Conservation (phyloP, 2,113 vertebrate species). For the Baryphthengus martii region DNA sequence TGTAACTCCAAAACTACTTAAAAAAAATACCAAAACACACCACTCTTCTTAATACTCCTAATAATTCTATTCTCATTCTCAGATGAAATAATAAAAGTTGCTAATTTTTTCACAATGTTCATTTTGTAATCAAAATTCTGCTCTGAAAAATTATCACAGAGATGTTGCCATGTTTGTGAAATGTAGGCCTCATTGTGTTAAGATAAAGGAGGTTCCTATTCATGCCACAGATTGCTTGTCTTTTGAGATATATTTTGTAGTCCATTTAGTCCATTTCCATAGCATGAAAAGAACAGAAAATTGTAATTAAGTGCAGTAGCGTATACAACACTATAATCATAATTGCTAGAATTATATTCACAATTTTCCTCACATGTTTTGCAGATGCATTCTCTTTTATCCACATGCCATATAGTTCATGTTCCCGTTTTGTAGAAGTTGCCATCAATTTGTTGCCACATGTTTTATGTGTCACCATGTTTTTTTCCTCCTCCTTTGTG, state of each 20-base stretch:
- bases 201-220: slow-evolving; percentile 69
- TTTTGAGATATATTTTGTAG: slow-evolving; percentile 71
- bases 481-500: neutral
- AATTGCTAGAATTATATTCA: slow-evolving; percentile 58
- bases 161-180: slow-evolving; percentile 49
- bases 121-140: slow-evolving; percentile 59
- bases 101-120: slow-evolving; percentile 22
- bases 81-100: slow-evolving; percentile 34
- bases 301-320: slow-evolving; percentile 64
- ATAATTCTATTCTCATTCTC: slow-evolving; percentile 18
- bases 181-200: slow-evolving; percentile 43
- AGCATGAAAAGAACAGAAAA: slow-evolving; percentile 58
- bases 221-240: slow-evolving; percentile 64
- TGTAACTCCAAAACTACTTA: neutral
- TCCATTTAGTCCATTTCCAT: slow-evolving; percentile 69
- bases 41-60: slow-evolving; percentile 10
- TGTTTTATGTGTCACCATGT: slow-evolving; percentile 2
- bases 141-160: neutral
- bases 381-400: slow-evolving; percentile 70
- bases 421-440: slow-evolving; percentile 18
- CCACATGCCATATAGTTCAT: neutral
- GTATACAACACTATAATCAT: slow-evolving; percentile 33
- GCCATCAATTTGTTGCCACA: slow-evolving; percentile 38
- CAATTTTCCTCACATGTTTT: slow-evolving; percentile 61
- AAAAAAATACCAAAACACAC: neutral